Evolutionary conservation across 37 sponge, comb jelly and placozoan species (phyloP).

Genomic region (Haliclona indistincta): DNA sequence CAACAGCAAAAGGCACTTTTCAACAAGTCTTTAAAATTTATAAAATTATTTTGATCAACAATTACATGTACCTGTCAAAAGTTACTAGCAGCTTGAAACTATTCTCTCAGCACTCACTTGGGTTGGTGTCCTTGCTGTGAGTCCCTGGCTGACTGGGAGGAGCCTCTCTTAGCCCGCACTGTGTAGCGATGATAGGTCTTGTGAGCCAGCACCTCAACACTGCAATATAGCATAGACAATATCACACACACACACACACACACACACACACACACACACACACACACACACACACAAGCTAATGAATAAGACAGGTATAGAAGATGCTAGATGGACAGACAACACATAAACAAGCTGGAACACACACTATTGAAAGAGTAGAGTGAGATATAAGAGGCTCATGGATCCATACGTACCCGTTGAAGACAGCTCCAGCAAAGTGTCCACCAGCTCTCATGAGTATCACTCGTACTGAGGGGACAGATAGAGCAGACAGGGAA

Average conservation of each 20-base stretch:
- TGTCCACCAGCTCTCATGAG: slow-evolving; percentile 89
- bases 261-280: neutral
- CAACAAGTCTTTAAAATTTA: too few relatives aligned
- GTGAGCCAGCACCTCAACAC: slow-evolving; percentile 59
- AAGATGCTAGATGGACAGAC: neutral
- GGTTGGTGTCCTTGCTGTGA: slow-evolving; percentile 74
- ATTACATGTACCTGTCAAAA: neutral
- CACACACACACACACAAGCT: neutral
- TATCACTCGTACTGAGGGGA: slow-evolving; percentile 50
- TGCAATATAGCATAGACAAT: slow-evolving; percentile 15
- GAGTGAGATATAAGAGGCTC: neutral
- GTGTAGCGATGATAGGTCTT: slow-evolving; percentile 99
- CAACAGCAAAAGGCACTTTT: too few relatives aligned
- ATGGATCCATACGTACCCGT: slow-evolving; percentile 39
- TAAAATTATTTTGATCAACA: slow-evolving; percentile 7
- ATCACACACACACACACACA: slow-evolving; percentile 1
- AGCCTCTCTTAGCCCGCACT: slow-evolving; percentile 94
- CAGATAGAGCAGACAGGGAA: neutral
- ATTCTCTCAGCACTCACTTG: slow-evolving; percentile 48
- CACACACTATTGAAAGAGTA: neutral
- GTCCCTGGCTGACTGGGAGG: slow-evolving; percentile 84
- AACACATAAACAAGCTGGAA: too few relatives aligned
- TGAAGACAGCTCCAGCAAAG: slow-evolving; percentile 96
- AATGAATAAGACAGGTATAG: too few relatives aligned
- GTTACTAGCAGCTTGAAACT: neutral